Percentiles rank a stretch among this genome's conserved stretches.
phyloP scores from a whole-genome alignment of 1,140 invertebrate species.

The Ostrea denselamellosa region DNA sequence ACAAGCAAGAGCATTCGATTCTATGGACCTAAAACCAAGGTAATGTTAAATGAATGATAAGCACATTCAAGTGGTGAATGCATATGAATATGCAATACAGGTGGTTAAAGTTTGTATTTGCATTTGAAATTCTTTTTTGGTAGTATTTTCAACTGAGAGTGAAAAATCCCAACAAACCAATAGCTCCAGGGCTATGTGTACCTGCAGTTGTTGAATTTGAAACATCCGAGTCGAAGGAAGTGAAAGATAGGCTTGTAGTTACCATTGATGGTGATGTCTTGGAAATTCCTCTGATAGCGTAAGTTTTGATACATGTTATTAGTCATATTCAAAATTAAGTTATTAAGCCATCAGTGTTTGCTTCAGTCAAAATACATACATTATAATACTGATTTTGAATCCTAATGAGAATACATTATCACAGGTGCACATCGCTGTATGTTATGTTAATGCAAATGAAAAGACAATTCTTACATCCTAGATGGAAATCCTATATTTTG shows the following conservation, averaged over 20 bases:
- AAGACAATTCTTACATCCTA: no score
- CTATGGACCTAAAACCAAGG: constrained; percentile 76
- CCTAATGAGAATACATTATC: no score
- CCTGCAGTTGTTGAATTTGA: constrained; percentile 73
- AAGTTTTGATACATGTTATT: constrained; percentile 56
- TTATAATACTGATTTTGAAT: not conserved
- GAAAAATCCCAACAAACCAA: constrained; percentile 75
- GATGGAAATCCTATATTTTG: no score
- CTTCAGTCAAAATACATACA: not conserved
- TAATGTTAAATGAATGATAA: constrained; percentile 54
- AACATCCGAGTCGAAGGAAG: constrained; percentile 67
- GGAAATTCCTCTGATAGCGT: constrained; percentile 76
- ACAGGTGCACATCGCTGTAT: no score
- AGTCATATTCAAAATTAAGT: no score
- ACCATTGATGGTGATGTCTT: constrained; percentile 76
- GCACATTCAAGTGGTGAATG: not conserved
- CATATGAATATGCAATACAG: no score
- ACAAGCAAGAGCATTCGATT: constrained; percentile 73
- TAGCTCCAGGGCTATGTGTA: constrained; percentile 76
- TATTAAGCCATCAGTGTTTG: no score
- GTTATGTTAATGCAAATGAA: no score
- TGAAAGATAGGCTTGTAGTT: constrained; percentile 74
- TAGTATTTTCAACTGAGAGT: constrained; percentile 76
- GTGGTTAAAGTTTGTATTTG: no score
- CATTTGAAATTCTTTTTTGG: constrained; percentile 34